These are phyloP conservation scores for Drymodes brunneopygia DNA, from an alignment of 2,113 vertebrate genomes.

Conservation along the genomic window DNA sequence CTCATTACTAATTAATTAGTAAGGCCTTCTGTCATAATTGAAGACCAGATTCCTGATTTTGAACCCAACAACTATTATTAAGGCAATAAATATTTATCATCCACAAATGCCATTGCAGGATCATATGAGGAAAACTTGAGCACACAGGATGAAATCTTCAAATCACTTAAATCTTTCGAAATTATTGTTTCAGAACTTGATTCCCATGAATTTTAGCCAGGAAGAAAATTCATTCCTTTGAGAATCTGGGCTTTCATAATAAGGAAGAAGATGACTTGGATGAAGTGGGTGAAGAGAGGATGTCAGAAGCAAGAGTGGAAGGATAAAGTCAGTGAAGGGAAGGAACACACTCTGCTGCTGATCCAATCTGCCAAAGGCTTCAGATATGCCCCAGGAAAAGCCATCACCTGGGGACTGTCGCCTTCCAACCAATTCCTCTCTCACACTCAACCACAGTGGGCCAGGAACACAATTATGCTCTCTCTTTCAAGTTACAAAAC, in stretches of 20 bases:
- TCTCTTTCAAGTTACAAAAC: neutral
- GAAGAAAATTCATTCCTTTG: neutral
- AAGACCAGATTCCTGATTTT: neutral
- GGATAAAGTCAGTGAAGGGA: neutral
- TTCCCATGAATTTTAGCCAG: neutral
- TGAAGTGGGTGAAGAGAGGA: neutral
- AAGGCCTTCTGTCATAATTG: neutral
- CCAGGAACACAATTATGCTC: neutral
- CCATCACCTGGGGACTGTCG: neutral
- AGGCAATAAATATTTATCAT: neutral
- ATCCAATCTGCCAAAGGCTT: neutral
- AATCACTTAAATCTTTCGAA: neutral
- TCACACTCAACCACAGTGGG: neutral
- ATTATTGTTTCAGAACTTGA: neutral
- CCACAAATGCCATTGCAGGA: neutral
- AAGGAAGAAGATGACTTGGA: neutral
- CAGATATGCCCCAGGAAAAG: neutral
- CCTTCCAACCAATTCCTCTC: neutral
- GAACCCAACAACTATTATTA: neutral
- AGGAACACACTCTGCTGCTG: neutral
- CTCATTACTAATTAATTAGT: neutral
- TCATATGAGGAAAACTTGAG: neutral
- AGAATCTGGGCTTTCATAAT: neutral
- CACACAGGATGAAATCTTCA: neutral
- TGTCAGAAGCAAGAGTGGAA: neutral